Evolutionary conservation across 2,888 invertebrate species (phyloP), one percentile per base, ranked within the genome.

Genomic region (Drosophila longiperda): DNA sequence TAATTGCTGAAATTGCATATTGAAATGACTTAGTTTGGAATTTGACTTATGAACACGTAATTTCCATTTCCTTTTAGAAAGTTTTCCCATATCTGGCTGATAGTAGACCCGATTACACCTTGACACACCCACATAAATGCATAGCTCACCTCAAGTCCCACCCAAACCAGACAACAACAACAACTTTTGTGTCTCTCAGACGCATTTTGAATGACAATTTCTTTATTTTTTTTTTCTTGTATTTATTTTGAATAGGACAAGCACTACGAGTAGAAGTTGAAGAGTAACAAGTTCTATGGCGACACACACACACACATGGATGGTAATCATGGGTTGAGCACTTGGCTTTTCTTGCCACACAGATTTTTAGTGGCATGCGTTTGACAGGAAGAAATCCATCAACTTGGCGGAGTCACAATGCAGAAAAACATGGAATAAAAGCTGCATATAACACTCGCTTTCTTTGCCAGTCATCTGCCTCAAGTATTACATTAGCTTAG

Each of bases 321-420:
- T 36, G 23, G 26, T 26, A 26, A 29, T 29, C 29, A 38, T 29
- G 6, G 38, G 29, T n/a, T 40, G 9, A 5, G 55, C 45, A 55
- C 63, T 73, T 78, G 87, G 66, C 85, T 77, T 62, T 69, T 74
- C 73, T 80, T 61, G 50, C 64, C 55, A 66, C 55, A 66, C 65
- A 60, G 73, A 60, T 68, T 87, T 87, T 77, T 76, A 82, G 36
- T 55, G 20, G 36, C 12, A 12, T 26, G 36, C 23, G 36, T 76
- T 84, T 81, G 88, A 89, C 86, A 88, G 86, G 90, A 89, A 87
- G 90, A 88, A 77, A 87, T 87, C 90, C 86, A 87, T 87, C 86
- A 87, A 85, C 54, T 38, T 20, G 48, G 3, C 3, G 33, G 17
- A 48, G 40, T 5, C 36, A 42, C 40, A 55, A 42, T n/a, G n/a